Evolutionary conservation across 2,888 invertebrate genomes (phyloP), one percentile per base, ranked within the genome.

Genomic region (Cylindroiulus punctatus): DNA sequence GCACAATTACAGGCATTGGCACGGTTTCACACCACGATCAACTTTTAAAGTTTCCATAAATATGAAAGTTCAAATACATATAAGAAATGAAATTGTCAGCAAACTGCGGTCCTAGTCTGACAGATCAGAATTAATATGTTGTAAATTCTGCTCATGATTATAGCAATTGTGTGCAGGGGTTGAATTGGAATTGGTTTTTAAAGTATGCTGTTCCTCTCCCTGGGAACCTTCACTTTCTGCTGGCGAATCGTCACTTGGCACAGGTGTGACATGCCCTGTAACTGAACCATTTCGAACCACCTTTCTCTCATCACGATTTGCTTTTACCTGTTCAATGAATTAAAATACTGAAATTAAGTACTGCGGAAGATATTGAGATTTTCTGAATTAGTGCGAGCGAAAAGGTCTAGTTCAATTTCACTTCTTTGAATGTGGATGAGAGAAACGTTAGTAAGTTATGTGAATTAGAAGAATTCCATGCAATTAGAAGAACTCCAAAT

Each of bases 251-350:
- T 65, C 65, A 65, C 65, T 65, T 65, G 65, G 65, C 26, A 65
- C 65, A 26, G 65, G 65, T 65, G 65, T 65, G 10, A 65, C 65
- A 83, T 44, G 40, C 42, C 83, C 83, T 22, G 26, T 42, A 40
- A 83, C 83, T 44, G 83, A 83, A 83, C 83, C 83, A 83, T 83
- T 83, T 42, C 44, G 83, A 44, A 44, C 44, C 44, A 83, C 83
- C n/a, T 83, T 83, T 83, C 82, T 82, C 82, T 83, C 83, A 44
- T 83, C 83, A 83, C 40, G 83, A 83, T 83, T 83, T 83, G 83
- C 44, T 83, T 83, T 83, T 26, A 83, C 83, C 83, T 83, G 44
- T 40, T 40, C 83, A 83, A 44, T n/a, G 44, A 83, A 42, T 83
- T 40, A 83, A 83, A 83, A 83, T 83, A 83, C 40, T 42, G 22